These are phyloP conservation scores for Discoglossus pictus DNA, from an alignment of 2,797 vertebrate genomes.

Conservation along the genomic window DNA sequence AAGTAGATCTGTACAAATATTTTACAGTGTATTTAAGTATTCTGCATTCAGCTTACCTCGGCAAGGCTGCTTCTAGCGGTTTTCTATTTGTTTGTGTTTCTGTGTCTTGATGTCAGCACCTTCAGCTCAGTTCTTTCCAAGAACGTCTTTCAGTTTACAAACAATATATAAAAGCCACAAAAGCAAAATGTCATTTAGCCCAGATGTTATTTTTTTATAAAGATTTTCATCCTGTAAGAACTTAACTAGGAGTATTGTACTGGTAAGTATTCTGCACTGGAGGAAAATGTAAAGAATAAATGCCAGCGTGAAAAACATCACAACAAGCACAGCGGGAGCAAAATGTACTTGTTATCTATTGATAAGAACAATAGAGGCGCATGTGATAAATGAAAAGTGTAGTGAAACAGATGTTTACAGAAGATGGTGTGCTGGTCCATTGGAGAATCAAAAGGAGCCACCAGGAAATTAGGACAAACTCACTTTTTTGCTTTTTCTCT, in stretches of 20 bases:
- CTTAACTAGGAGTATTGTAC: slow-evolving; percentile 9
- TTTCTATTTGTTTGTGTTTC: too few species aligned
- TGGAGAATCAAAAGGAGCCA: slow-evolving; percentile 25
- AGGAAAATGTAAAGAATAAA: slow-evolving; percentile 34
- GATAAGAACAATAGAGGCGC: slow-evolving; percentile 31
- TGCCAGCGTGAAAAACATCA: slow-evolving; percentile 33
- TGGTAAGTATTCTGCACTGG: slow-evolving; percentile 2
- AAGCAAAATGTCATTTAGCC: slow-evolving; percentile 2
- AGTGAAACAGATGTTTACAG: slow-evolving; percentile 37
- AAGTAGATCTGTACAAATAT: too few species aligned
- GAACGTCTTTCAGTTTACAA: not conserved
- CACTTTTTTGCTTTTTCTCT: slow-evolving; percentile 4
- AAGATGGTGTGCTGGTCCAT: slow-evolving; percentile 5
- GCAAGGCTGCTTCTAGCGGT: too few species aligned
- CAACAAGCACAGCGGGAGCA: slow-evolving; percentile 39
- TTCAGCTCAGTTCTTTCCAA: not conserved
- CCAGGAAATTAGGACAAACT: slow-evolving; percentile 31
- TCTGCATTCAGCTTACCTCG: too few species aligned
- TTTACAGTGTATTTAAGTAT: too few species aligned
- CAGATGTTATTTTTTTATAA: slow-evolving; percentile 2
- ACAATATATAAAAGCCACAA: not conserved
- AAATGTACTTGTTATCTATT: slow-evolving; percentile 32
- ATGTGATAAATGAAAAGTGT: slow-evolving; percentile 36
- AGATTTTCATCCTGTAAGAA: slow-evolving; percentile 6
- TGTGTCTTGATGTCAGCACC: too few species aligned